These are phyloP conservation scores for Tapirus indicus DNA, from an alignment of 2,797 vertebrate species.

Conservation along the genomic window DNA sequence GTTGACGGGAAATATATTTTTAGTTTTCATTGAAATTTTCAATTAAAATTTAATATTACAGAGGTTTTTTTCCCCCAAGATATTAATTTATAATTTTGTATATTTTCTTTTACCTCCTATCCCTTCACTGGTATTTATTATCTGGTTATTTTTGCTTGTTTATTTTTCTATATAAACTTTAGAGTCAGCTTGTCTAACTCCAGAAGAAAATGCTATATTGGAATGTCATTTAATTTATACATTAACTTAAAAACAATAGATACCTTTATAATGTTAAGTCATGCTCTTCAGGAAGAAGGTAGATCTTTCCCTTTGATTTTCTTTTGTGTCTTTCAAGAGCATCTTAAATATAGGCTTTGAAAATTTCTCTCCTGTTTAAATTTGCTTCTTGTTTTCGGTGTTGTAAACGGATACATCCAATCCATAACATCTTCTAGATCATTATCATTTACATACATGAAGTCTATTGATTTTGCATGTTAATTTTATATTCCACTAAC, in stretches of 20 bases:
- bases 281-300: neutral
- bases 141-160: neutral
- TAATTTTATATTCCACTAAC: neutral
- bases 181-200: neutral
- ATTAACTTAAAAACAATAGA: neutral
- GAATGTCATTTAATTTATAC: constrained; percentile 9
- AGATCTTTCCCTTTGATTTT: neutral
- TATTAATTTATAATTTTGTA: neutral
- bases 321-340: neutral
- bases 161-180: constrained; percentile 5
- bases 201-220: neutral
- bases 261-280: neutral
- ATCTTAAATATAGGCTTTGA: neutral
- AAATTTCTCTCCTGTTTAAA: neutral
- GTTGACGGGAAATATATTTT: neutral
- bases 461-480: neutral
- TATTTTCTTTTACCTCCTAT: neutral
- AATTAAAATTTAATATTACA: neutral
- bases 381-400: neutral
- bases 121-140: neutral
- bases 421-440: neutral
- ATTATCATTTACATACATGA: neutral
- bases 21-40: neutral
- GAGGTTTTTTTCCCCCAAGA: too few species aligned
- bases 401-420: neutral